phyloP scores from a whole-genome alignment of 2,113 vertebrate genomes.

The Microcebus jonahi region DNA sequence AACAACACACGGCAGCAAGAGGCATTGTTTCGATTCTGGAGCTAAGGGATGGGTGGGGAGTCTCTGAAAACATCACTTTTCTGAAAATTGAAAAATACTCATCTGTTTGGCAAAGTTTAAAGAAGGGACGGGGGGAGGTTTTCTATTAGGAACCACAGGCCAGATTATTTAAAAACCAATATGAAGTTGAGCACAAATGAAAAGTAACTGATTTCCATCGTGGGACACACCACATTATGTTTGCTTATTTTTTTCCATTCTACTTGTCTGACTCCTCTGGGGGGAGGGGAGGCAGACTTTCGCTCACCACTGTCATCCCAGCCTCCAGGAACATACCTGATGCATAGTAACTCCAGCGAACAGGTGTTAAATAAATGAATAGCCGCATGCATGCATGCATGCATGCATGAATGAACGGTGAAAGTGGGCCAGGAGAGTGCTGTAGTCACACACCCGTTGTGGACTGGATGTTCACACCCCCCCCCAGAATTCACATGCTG shows the following conservation, averaged over 20 bases:
- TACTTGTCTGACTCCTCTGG: not conserved
- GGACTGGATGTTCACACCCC: not conserved
- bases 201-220: not conserved
- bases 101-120: not conserved
- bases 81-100: not conserved
- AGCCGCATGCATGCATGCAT: not conserved
- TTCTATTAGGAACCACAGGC: not conserved
- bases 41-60: accelerated
- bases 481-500: too few relatives aligned
- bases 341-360: accelerated
- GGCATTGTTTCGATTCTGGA: not conserved
- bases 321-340: not conserved
- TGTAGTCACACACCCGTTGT: accelerated
- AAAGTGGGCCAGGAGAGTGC: too few relatives aligned
- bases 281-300: not conserved
- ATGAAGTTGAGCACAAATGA: not conserved
- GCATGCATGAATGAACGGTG: too few relatives aligned
- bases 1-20: not conserved
- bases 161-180: not conserved
- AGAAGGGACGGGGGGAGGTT: not conserved
- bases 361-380: not conserved
- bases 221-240: accelerated
- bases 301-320: not conserved
- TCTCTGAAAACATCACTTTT: not conserved
- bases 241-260: not conserved